phyloP scores from a whole-genome alignment of 2,888 invertebrate genomes.

The Geophilus truncorum region DNA sequence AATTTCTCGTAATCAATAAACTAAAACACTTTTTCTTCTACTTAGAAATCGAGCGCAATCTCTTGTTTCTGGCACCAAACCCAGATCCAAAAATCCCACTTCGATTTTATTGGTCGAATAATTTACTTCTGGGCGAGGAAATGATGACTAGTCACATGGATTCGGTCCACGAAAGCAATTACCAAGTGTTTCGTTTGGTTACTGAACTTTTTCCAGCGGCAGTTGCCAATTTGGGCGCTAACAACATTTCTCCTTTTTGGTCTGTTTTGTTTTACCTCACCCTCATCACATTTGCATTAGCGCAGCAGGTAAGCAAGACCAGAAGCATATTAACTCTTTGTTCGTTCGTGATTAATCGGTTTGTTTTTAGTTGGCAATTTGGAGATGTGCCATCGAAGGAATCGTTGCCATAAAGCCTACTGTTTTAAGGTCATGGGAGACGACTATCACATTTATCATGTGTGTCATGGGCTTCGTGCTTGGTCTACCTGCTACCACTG shows the following conservation, averaged over 20 bases:
- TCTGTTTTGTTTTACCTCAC: constrained; percentile 78
- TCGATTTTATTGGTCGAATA: constrained; percentile 32
- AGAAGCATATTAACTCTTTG: background rate
- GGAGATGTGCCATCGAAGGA: constrained; percentile 85
- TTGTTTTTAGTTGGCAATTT: constrained; percentile 64
- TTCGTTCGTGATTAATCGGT: background rate
- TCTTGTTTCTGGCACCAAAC: constrained; percentile 31
- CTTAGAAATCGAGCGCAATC: constrained; percentile 32
- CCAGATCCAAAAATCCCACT: constrained; percentile 8
- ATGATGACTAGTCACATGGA: constrained; percentile 31
- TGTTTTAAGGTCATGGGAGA: constrained; percentile 69
- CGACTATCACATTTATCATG: constrained; percentile 74
- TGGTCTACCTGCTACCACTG: constrained; percentile 80
- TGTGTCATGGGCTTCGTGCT: constrained; percentile 71
- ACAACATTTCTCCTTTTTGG: constrained; percentile 79
- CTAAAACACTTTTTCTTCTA: background rate
- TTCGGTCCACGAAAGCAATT: constrained; percentile 46
- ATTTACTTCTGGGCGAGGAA: constrained; percentile 36
- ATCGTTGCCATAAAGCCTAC: constrained; percentile 72
- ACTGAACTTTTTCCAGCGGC: constrained; percentile 88
- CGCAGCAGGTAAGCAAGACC: constrained; percentile 64
- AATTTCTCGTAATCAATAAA: background rate
- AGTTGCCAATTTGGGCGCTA: constrained; percentile 67
- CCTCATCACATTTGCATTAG: constrained; percentile 77
- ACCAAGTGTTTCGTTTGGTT: constrained; percentile 75